Evolutionary conservation across 2,797 vertebrate species (phyloP), one percentile per base, ranked within the genome.

Genomic region (Limosa lapponica): DNA sequence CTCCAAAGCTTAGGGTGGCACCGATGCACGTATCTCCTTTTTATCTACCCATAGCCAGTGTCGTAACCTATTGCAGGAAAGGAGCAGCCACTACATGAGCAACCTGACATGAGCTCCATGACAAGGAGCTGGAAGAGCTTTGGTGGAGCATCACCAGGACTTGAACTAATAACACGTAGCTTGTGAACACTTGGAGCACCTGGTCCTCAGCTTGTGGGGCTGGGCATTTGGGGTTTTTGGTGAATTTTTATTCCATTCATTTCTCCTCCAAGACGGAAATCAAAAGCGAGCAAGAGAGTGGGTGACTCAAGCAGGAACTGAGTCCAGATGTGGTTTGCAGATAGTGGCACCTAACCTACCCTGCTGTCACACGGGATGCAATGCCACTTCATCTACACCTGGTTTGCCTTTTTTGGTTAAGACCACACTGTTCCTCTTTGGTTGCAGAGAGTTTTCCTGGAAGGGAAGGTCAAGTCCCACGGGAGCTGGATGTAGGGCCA

Each of bases 311-410:
- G 72, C 48, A 86, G 72, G 79, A 93, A 66, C 88, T 87, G 58
- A 10, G 34, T 66, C n/a, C 74, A 89, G 90, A 48, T 85, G 79
- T 64, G 88, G 79, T 66, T 90, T 91, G 24, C 82, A 91, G 82
- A 80, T 16, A 90, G 18, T 48, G 11, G 10, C 30, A 55, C 32
- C 74, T 37, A 72, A 37, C 44, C 64, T 43, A n/a, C 77, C 37
- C 64, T 66, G 59, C 24, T n/a, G 23, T 52, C 49, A 25, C 3
- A 23, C 58, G 17, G 51, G 46, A 5, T 25, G 43, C 43, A 80
- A 66, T 46, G 65, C 54, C 25, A 39, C 65, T 54, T 36, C 5
- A 13, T 43, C 54, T 20, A 43, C 25, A 27, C 39, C 59, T 19
- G 9, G 11, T 61, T 49, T 46, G 32, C 46, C n/a, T 44, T 39